A percentile compares a stretch with the other conserved stretches of the same genome.
Evolutionary conservation across 2,888 invertebrate genomes (phyloP).

Genomic region (Melanchra persicariae): DNA sequence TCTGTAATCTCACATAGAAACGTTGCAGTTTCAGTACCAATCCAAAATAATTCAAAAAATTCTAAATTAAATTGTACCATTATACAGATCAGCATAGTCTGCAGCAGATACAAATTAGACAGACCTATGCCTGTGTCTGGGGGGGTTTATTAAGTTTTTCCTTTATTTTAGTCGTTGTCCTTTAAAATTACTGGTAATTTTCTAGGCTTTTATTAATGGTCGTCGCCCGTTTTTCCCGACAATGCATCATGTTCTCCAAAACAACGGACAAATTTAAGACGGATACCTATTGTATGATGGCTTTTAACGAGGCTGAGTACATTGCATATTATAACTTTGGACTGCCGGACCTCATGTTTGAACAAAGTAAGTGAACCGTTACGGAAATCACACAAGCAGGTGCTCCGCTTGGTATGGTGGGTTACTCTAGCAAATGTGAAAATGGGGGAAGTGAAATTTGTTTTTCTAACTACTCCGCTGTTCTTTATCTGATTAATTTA

Average conservation of each 20-base stretch:
- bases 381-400: background rate
- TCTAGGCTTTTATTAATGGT: conserved; percentile 68
- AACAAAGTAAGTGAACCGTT: conserved; percentile 76
- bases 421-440: no score
- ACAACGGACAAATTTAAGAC: conserved; percentile 63
- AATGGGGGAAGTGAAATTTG: no score
- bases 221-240: conserved; percentile 63
- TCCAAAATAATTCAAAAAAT: no score
- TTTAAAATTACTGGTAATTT: background rate
- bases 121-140: no score
- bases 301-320: conserved; percentile 71
- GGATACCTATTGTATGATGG: conserved; percentile 64
- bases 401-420: background rate
- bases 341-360: conserved; percentile 73
- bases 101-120: no score
- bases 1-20: no score
- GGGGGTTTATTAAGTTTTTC: no score
- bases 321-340: conserved; percentile 68
- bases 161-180: background rate
- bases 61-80: no score
- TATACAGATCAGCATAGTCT: no score
- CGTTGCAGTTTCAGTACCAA: no score
- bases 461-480: no score
- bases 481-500: no score
- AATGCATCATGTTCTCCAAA: conserved; percentile 70